Base-by-base conservation (phyloP, 2,113 vertebrate genomes). In the Etia nguti region DNA sequence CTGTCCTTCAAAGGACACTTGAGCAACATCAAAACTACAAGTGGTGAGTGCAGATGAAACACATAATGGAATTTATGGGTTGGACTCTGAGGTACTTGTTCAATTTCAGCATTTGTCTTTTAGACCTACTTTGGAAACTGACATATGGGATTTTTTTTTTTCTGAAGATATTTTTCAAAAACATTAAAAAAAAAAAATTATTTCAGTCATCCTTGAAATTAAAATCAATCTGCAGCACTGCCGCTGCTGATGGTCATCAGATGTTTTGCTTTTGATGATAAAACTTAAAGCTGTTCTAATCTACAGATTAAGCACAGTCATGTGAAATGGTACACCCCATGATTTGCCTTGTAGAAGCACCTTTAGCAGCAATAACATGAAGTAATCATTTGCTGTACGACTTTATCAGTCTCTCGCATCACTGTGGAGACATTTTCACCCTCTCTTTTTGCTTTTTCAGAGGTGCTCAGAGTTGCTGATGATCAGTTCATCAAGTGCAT, bases 1-100 rank as follows among this genome's bases (percentile, higher is more conserved):
- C 29, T 90, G 73, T 80, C 82, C 90, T 90, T 89, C 79, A 82
- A 82, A 85, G 26, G 75, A 83, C 75, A 65, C 83, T 83, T 75
- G 26, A 79, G 54, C 59, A 50, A 87, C 65, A 87, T 80, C 80
- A 80, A 46, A 90, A 79, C 26, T n/a, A 80, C 52, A 31, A 84
- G 80, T 46, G n/a, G 52, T 54, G 82, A 79, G 82, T n/a, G 6
- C 20, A 50, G 80, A 84, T 85, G 81, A 85, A 86, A 60, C 22
- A 10, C 82, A 65, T 80, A 41, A 59, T 83, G n/a, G 10, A 84
- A 75, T 56, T 73, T n/a, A 86, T 81, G 18, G 43, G 60, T 15
- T 77, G 4, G 38, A 68, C 16, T 79, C 62, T 56, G n/a, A 68
- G 20, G 24, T 75, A 36, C 12, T 65, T n/a, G 41, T 52, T 4